Base-by-base conservation (phyloP, 2,888 invertebrate species). In the Hetaerina titia region DNA sequence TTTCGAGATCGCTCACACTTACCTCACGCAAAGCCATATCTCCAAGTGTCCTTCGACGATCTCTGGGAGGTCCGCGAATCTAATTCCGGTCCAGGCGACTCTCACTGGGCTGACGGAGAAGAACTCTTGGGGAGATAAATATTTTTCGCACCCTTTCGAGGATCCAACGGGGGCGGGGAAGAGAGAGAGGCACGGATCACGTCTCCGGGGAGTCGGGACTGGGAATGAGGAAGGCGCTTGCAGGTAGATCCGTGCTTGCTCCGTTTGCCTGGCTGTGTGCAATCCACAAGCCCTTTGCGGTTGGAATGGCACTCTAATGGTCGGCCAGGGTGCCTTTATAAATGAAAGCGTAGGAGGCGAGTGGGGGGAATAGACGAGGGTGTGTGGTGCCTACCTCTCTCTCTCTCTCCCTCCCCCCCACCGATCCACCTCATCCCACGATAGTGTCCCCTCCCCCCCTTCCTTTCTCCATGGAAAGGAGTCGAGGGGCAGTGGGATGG, bases 11-110 rank as follows among this genome's bases (percentile, higher is more conserved):
- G 45, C 45, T 45, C 25, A 31, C 31, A 81, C 81, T 81, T 81
- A 81, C 81, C 81, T 81, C 81, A 5, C 81, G 81, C 25, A 81
- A 31, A 9, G 81, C 81, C 81, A 81, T 81, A 81, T 81, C 81
- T 31, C 31, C 25, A 15, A 31, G 25, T 9, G 9, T 81, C 81
- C 31, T 11, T 45, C 45, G 45, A 45, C 45, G 45, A 45, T 45
- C n/a, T n/a, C n/a, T n/a, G n/a, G n/a, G n/a, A n/a, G n/a, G n/a
- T n/a, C 45, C 45, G 45, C 45, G 45, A 45, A 45, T 45, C 2
- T 45, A 45, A 45, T 45, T 45, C 45, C 45, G 45, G 45, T 45
- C 45, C 45, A 45, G 45, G 45, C 45, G 45, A 45, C 45, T 45
- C 45, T 4, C 45, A 45, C 45, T 45, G 45, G 45, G 45, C 45